Conservation (phyloP, 2,888 invertebrate species). For the Reticulitermes lucifugus region DNA sequence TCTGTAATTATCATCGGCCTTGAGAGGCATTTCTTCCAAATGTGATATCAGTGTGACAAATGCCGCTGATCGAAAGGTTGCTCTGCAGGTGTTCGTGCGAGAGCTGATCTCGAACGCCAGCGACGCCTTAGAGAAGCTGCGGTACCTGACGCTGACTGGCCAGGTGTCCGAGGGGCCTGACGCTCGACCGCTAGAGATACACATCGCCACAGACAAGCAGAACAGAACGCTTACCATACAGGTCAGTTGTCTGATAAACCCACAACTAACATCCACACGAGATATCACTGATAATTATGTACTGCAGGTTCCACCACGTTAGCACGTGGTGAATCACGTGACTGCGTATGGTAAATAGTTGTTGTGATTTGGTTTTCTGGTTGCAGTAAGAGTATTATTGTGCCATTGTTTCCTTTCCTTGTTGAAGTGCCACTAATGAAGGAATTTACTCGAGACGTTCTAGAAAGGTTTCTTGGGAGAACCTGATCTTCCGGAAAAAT, state of each 20-base stretch:
- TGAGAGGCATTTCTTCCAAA: too few relatives aligned
- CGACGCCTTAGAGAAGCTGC: constrained; percentile 95
- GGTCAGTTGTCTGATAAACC: constrained; percentile 64
- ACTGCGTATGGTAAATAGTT: too few relatives aligned
- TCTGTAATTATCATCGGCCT: too few relatives aligned
- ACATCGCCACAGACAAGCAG: constrained; percentile 89
- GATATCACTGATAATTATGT: not conserved
- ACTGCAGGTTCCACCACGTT: not conserved
- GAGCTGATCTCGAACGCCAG: constrained; percentile 97
- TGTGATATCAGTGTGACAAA: too few relatives aligned
- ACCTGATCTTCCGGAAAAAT: too few relatives aligned
- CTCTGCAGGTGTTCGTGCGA: constrained; percentile 86
- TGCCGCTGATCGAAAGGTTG: not conserved
- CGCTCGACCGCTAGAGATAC: constrained; percentile 82
- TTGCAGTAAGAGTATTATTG: too few relatives aligned
- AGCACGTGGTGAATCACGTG: not conserved
- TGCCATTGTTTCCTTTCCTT: too few relatives aligned
- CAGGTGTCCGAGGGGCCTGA: constrained; percentile 24
- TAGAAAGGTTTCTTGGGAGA: too few relatives aligned
- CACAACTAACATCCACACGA: not conserved
- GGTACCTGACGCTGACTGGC: constrained; percentile 75
- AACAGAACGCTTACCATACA: constrained; percentile 87
- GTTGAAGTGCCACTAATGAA: too few relatives aligned
- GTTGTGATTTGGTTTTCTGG: too few relatives aligned
- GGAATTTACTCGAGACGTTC: too few relatives aligned